Conservation (phyloP, 2,797 vertebrate species). For the Myotis findleyi region DNA sequence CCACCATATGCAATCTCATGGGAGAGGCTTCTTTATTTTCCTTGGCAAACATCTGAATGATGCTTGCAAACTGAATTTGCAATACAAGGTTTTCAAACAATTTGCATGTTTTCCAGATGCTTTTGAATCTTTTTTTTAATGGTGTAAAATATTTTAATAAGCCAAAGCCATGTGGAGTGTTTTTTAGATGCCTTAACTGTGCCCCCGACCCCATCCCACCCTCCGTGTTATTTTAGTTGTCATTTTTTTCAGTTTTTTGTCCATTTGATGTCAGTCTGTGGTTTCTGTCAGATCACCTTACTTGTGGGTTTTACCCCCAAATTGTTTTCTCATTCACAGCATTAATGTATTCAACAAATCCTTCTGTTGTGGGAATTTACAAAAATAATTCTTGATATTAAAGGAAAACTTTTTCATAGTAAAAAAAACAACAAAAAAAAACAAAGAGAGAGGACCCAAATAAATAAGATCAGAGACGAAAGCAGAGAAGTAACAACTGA, state of each 20-base stretch:
- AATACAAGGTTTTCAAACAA: constrained; percentile 82
- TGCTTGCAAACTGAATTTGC: constrained; percentile 83
- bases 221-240: constrained; percentile 76
- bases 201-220: neutral
- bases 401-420: constrained; percentile 49
- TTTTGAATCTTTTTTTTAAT: constrained; percentile 84
- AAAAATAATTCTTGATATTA: constrained; percentile 41
- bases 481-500: too few relatives aligned
- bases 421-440: too few relatives aligned
- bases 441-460: too few relatives aligned
- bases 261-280: constrained; percentile 63
- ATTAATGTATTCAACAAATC: constrained; percentile 25
- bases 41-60: constrained; percentile 83
- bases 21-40: constrained; percentile 84
- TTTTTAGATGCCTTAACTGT: constrained; percentile 89
- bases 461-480: too few relatives aligned
- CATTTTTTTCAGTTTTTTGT: constrained; percentile 68
- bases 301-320: neutral
- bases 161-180: constrained; percentile 90
- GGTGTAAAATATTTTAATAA: constrained; percentile 90
- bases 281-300: constrained; percentile 60
- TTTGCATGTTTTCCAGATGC: constrained; percentile 82
- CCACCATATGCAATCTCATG: constrained; percentile 65
- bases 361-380: constrained; percentile 7
- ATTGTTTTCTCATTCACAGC: constrained; percentile 29